Evolutionary conservation across 1,140 invertebrate genomes (phyloP).

Genomic region (Heliconius himera): DNA sequence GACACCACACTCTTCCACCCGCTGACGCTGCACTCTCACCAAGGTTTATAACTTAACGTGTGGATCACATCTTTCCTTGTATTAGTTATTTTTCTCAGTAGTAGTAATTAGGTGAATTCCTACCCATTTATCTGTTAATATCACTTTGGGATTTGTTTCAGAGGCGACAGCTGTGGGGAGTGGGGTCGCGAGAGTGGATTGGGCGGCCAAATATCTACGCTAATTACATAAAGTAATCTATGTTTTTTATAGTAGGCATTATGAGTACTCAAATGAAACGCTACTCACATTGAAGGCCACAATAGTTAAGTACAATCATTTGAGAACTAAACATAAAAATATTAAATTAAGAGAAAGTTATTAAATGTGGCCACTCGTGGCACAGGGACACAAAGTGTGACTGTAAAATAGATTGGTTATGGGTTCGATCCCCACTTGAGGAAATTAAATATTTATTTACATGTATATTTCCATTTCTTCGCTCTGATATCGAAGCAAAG

Average conservation of each 20-base stretch:
- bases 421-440: too few relatives aligned
- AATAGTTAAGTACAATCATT: too few relatives aligned
- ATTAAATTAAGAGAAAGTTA: too few relatives aligned
- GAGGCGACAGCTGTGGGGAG: slow-evolving; percentile 63
- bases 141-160: slow-evolving; percentile 39
- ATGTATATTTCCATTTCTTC: too few relatives aligned
- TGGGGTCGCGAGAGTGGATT: slow-evolving; percentile 63
- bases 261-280: not conserved
- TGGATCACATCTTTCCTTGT: not conserved
- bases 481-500: too few relatives aligned
- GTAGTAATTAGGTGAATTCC: not conserved
- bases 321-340: too few relatives aligned
- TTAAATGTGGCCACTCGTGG: too few relatives aligned
- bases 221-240: slow-evolving; percentile 27
- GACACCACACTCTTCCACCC: slow-evolving; percentile 67
- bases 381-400: too few relatives aligned
- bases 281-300: not conserved
- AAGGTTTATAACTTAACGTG: slow-evolving; percentile 39
- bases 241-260: not conserved
- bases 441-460: too few relatives aligned
- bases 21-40: slow-evolving; percentile 53
- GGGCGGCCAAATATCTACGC: slow-evolving; percentile 72
- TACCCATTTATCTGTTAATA: not conserved
- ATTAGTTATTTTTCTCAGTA: not conserved
- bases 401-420: too few relatives aligned